Evolutionary conservation across 2,113 vertebrate species (phyloP).

Genomic region (Phycodurus eques): DNA sequence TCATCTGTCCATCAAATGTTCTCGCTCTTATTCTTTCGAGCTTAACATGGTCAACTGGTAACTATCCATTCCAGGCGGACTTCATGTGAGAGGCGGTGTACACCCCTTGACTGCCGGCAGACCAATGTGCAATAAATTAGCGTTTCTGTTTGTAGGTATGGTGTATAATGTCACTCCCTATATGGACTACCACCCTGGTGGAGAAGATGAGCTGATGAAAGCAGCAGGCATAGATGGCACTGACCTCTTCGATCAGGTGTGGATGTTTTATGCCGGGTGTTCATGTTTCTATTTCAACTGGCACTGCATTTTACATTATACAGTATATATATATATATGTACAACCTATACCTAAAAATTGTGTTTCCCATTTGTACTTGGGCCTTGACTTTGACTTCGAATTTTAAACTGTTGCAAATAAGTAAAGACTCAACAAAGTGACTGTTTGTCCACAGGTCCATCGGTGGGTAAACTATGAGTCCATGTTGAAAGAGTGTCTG

Average conservation of each 20-base stretch:
- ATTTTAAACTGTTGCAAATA: background rate
- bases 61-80: too few relatives aligned
- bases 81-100: too few relatives aligned
- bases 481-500: slow-evolving; percentile 95
- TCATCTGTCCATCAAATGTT: too few relatives aligned
- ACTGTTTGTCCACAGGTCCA: slow-evolving; percentile 79
- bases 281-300: background rate
- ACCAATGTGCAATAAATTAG: too few relatives aligned
- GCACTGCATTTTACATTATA: background rate
- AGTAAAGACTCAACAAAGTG: background rate
- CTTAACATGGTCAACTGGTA: too few relatives aligned
- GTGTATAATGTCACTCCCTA: slow-evolving; percentile 94
- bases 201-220: slow-evolving; percentile 92
- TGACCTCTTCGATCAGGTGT: slow-evolving; percentile 93
- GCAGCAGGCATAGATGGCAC: slow-evolving; percentile 92
- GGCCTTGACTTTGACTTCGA: too few relatives aligned
- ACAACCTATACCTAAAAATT: background rate
- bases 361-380: background rate
- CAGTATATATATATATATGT: too few relatives aligned
- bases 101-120: too few relatives aligned
- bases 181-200: slow-evolving; percentile 97
- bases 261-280: background rate
- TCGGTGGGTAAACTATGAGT: slow-evolving; percentile 98
- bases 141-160: slow-evolving; percentile 73
- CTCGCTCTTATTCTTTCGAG: too few relatives aligned